Conservation (phyloP, 2,113 vertebrate genomes). For the Hiodon tergisus region DNA sequence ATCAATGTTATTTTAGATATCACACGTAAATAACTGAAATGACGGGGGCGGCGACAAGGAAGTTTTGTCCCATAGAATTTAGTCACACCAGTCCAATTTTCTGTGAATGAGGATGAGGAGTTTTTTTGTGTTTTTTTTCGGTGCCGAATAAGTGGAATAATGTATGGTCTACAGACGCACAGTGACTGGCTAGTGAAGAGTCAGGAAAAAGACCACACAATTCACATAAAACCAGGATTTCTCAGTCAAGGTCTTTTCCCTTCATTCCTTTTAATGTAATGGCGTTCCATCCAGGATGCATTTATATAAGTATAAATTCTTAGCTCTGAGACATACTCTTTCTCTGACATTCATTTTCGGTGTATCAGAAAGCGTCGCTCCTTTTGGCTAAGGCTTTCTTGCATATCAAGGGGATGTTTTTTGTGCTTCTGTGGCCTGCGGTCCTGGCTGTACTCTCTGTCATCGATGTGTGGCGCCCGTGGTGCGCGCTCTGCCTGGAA, state of each 20-base stretch:
- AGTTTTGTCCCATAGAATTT: not conserved
- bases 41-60: not conserved
- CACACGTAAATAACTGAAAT: conserved; percentile 1
- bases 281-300: no score
- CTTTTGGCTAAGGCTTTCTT: no score
- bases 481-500: not conserved
- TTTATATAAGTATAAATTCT: no score
- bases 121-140: not conserved
- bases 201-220: no score
- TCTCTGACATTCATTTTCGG: no score
- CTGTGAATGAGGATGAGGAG: not conserved
- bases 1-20: conserved; percentile 4
- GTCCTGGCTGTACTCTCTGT: not conserved
- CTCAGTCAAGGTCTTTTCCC: no score
- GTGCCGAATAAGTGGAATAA: not conserved
- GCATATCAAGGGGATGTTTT: no score
- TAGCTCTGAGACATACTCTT: no score
- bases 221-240: no score
- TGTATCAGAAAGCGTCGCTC: no score
- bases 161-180: not conserved
- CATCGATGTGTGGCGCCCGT: conserved; percentile 2
- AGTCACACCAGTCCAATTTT: not conserved
- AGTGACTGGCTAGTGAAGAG: not conserved
- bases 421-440: not conserved
- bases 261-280: no score